Conservation (phyloP, 2,797 vertebrate species). For the Gobionotothen gibberifrons region DNA sequence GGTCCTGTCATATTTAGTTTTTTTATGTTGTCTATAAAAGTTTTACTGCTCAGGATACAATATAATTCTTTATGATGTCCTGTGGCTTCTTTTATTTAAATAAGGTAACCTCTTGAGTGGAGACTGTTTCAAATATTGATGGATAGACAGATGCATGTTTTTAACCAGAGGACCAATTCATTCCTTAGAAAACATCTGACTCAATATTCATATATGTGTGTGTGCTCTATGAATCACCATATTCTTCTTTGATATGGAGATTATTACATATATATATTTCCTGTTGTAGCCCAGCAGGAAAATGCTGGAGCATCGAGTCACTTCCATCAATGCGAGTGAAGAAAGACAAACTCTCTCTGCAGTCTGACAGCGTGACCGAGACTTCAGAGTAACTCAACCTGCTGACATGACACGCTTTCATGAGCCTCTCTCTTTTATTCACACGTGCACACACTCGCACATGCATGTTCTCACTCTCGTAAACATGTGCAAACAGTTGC, state of each 20-base stretch:
- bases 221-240: background rate
- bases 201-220: background rate
- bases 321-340: slow-evolving; percentile 41
- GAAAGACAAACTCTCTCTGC: slow-evolving; percentile 48
- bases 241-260: background rate
- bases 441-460: background rate
- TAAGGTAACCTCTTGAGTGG: background rate
- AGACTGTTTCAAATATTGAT: background rate
- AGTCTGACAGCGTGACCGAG: slow-evolving; percentile 4
- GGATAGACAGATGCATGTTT: background rate
- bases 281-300: slow-evolving; percentile 5
- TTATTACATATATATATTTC: slow-evolving; percentile 3
- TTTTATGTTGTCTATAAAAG: background rate
- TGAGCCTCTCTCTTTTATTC: background rate
- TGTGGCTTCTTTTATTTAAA: background rate
- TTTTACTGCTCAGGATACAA: background rate
- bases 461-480: background rate
- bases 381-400: slow-evolving; percentile 14
- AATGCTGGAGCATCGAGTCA: slow-evolving; percentile 24
- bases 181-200: background rate
- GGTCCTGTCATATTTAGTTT: background rate
- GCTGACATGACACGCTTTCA: slow-evolving; percentile 28
- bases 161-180: background rate
- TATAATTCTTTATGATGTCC: background rate
- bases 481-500: background rate